Evolutionary conservation across 2,888 invertebrate genomes (phyloP), one percentile per base, ranked within the genome.

Genomic region (Sarcophaga rosellei): DNA sequence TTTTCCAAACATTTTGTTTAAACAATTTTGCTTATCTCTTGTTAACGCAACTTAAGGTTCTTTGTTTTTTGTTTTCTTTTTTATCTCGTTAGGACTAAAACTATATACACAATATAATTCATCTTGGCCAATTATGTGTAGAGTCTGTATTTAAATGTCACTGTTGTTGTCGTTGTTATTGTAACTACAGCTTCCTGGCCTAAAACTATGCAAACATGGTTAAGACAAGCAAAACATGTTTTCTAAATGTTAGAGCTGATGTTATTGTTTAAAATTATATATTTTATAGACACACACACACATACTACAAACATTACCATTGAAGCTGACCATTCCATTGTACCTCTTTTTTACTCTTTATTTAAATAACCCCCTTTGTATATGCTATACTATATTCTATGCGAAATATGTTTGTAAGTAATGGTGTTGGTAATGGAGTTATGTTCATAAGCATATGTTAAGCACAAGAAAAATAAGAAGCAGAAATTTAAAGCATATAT

Each of bases 361-460:
- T 11, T 4, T 57, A 20, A 63, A 47, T 75, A 65, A 70, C 69
- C 75, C 75, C 84, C 74, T 70, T 69, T 65, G 63, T 57, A n/a
- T 63, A 74, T 25, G 73, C 77, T 44, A 62, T 53, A 21, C 65
- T 21, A 20, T 61, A 47, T 73, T 25, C 17, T 10, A 68, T 53
- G 68, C 35, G 23, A 83, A 68, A 83, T 83, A 78, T 68, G 83
- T 11, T 35, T 35, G 35, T 10, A 35, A 10, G 8, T 8, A 35
- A 35, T 35, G 8, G 8, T 10, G 35, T 0, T 35, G 35, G 35
- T 35, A 6, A 6, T 35, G 35, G 8, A 1, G 35, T 35, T 6
- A 69, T 69, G 70, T 74, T 79, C 79, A 70, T 23, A 35, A 75
- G 84, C 79, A 84, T 79, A 79, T 79, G 79, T 66, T 76, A 45